Evolutionary conservation across 2,797 vertebrate genomes (phyloP).

Genomic region (Enteromius unitaeniatus): DNA sequence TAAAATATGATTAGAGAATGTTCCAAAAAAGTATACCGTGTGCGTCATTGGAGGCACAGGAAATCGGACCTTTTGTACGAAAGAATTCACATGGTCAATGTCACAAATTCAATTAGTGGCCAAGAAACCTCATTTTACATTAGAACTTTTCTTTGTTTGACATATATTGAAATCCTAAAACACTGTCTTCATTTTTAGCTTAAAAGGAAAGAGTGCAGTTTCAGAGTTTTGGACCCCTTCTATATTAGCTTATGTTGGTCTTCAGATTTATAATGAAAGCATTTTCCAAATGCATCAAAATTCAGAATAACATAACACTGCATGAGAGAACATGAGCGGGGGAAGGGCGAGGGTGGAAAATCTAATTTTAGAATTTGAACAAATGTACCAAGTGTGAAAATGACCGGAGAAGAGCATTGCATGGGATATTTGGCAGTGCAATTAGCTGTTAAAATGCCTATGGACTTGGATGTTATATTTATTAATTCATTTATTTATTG

Average conservation of each 20-base stretch:
- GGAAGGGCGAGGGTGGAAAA: neutral
- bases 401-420: neutral
- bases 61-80: neutral
- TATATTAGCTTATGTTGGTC: neutral
- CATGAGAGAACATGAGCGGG: neutral
- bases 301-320: neutral
- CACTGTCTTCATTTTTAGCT: no score
- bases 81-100: neutral
- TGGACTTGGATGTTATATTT: neutral
- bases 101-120: neutral
- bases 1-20: neutral
- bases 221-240: no score
- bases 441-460: neutral
- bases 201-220: no score
- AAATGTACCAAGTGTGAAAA: conserved; percentile 24
- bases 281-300: neutral
- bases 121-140: neutral
- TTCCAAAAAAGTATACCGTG: neutral
- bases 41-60: neutral
- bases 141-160: neutral
- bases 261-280: neutral
- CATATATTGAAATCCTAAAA: neutral
- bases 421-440: neutral
- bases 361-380: neutral
- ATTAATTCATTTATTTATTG: neutral